These are phyloP conservation scores for Microctenopoma lineatum DNA, from an alignment of 2,797 vertebrate genomes.

Conservation along the genomic window DNA sequence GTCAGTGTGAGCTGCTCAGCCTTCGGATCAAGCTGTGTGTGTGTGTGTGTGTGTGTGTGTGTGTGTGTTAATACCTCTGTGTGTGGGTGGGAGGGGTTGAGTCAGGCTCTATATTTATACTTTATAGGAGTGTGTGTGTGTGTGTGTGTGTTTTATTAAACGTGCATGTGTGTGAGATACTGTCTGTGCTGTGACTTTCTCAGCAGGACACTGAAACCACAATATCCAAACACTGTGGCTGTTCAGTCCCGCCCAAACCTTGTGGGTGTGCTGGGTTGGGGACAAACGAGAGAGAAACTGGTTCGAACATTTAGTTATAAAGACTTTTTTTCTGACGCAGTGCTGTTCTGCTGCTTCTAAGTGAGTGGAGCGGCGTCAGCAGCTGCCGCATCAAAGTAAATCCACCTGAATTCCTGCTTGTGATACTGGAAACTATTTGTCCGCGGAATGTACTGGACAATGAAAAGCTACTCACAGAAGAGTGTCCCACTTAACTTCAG, in stretches of 20 bases:
- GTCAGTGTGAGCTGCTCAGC: slow-evolving; percentile 58
- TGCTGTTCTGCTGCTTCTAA: slow-evolving; percentile 6
- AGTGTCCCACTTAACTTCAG: not conserved
- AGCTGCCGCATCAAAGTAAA: not conserved
- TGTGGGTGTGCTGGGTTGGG: slow-evolving; percentile 50
- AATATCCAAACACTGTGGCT: slow-evolving; percentile 51
- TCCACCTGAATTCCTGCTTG: not conserved
- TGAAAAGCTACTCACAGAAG: not conserved
- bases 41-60: slow-evolving; percentile 25
- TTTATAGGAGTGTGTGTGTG: slow-evolving; percentile 15
- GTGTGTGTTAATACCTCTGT: slow-evolving; percentile 24
- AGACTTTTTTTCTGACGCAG: slow-evolving; percentile 11
- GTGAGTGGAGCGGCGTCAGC: not conserved
- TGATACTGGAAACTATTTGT: not conserved
- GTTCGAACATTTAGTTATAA: slow-evolving; percentile 9
- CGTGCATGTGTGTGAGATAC: slow-evolving; percentile 39
- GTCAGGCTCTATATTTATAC: slow-evolving; percentile 71
- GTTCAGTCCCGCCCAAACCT: slow-evolving; percentile 47
- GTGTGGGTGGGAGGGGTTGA: slow-evolving; percentile 69
- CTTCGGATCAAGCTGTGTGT: slow-evolving; percentile 19
- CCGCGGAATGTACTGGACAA: not conserved
- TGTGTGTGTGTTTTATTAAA: not conserved
- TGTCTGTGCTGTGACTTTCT: slow-evolving; percentile 76
- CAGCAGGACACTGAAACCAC: slow-evolving; percentile 61
- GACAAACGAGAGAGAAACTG: slow-evolving; percentile 31